These are phyloP conservation scores for Mastigias papua DNA, from an alignment of 30 jellyfish, hydroid and myxozoan species.

Conservation along the genomic window DNA sequence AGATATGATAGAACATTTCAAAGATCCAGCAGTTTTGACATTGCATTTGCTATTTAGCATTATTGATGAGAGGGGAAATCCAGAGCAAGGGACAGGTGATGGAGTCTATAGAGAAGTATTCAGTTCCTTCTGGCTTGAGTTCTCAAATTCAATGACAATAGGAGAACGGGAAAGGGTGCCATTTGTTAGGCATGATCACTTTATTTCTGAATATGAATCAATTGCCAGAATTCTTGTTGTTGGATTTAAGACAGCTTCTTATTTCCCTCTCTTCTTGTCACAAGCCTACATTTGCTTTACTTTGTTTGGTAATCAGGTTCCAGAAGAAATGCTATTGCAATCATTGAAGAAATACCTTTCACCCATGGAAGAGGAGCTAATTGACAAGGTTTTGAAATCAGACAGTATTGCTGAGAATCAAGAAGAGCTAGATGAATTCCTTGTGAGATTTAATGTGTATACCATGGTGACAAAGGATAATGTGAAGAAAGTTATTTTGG, in stretches of 20 bases:
- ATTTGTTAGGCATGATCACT: slow-evolving; percentile 54
- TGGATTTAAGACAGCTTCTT: slow-evolving; percentile 48
- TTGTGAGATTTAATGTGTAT: slow-evolving; percentile 21
- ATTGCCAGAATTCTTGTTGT: slow-evolving; percentile 43
- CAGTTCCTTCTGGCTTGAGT: slow-evolving; percentile 48
- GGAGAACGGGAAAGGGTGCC: slow-evolving; percentile 52
- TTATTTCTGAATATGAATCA: slow-evolving; percentile 39
- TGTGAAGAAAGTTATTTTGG: slow-evolving; percentile 27
- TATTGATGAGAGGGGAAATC: slow-evolving; percentile 51
- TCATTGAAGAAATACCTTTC: slow-evolving; percentile 51
- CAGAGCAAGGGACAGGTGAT: slow-evolving; percentile 29
- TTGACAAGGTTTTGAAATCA: slow-evolving; percentile 16
- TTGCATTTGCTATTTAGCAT: slow-evolving; percentile 8
- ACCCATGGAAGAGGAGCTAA: slow-evolving; percentile 22
- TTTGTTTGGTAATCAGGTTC: slow-evolving; percentile 49
- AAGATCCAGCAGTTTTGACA: slow-evolving; percentile 26
- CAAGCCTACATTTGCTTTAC: slow-evolving; percentile 12
- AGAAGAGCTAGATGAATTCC: slow-evolving; percentile 27
- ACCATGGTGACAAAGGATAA: slow-evolving; percentile 24
- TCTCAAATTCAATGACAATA: slow-evolving; percentile 25
- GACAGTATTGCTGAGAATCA: slow-evolving; percentile 6
- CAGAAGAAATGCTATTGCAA: slow-evolving; percentile 11
- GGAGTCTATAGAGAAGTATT: slow-evolving; percentile 45
- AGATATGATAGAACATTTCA: slow-evolving; percentile 42
- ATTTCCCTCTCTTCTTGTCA: slow-evolving; percentile 52